Evolutionary conservation across 2,888 invertebrate genomes (phyloP).

Genomic region (Drosophila vallismaia): DNA sequence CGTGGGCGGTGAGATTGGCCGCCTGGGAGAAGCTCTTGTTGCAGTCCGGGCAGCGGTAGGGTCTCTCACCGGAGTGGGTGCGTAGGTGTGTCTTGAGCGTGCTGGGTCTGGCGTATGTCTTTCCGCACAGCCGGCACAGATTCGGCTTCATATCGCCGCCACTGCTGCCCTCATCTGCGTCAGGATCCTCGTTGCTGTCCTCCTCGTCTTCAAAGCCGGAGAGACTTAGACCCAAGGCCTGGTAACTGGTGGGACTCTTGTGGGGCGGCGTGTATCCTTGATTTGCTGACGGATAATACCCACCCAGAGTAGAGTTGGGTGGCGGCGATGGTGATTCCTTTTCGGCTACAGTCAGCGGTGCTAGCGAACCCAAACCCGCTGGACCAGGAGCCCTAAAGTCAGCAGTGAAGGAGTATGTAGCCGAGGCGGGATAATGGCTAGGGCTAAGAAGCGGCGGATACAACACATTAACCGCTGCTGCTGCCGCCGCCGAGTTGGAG

Average conservation of each 20-base stretch:
- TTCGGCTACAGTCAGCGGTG: slow-evolving; percentile 71
- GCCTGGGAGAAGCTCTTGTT: slow-evolving; percentile 99
- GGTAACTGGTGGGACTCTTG: slow-evolving; percentile 81
- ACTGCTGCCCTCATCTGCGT: slow-evolving; percentile 83
- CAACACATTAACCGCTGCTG: slow-evolving; percentile 85
- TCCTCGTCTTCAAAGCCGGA: slow-evolving; percentile 87
- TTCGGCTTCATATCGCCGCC: slow-evolving; percentile 90
- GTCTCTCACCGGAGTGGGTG: slow-evolving; percentile 97
- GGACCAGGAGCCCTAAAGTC: slow-evolving; percentile 88
- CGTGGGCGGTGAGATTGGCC: slow-evolving; percentile 98
- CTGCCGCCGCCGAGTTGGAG: slow-evolving; percentile 86
- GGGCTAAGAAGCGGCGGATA: slow-evolving; percentile 89
- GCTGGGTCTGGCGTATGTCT: slow-evolving; percentile 97
- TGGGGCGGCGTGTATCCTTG: slow-evolving; percentile 81
- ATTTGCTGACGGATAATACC: slow-evolving; percentile 81
- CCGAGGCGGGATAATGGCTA: slow-evolving; percentile 87
- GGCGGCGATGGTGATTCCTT: slow-evolving; percentile 80
- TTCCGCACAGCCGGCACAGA: slow-evolving; percentile 97
- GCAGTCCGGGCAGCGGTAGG: slow-evolving; percentile 91
- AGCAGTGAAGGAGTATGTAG: slow-evolving; percentile 93
- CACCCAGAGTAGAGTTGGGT: slow-evolving; percentile 68
- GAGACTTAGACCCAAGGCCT: slow-evolving; percentile 67
- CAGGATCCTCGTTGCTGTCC: slow-evolving; percentile 86
- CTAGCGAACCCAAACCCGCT: slow-evolving; percentile 85
- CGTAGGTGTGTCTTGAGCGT: slow-evolving; percentile 98